These are phyloP conservation scores for Sphenodon punctatus DNA, from an alignment of 2,797 vertebrate species.

Conservation along the genomic window DNA sequence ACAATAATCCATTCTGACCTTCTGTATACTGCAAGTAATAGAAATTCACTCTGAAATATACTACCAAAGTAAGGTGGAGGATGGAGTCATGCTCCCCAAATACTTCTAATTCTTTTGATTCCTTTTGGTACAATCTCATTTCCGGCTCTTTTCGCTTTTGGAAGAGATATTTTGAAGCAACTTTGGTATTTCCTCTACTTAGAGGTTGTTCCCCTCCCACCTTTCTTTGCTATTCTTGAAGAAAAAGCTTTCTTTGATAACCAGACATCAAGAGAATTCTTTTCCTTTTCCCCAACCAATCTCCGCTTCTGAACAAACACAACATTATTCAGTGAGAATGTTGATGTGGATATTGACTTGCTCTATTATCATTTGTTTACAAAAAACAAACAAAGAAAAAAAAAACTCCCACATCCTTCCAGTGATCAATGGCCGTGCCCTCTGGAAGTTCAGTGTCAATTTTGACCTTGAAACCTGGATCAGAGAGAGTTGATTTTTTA, in stretches of 20 bases:
- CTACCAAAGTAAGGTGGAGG: not conserved
- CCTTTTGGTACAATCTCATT: not conserved
- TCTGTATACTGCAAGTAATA: not conserved
- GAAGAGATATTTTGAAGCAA: not conserved
- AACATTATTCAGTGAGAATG: constrained; percentile 8
- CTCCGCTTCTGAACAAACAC: constrained; percentile 9
- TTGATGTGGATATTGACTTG: constrained; percentile 45
- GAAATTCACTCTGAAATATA: too few species aligned
- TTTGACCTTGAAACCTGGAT: constrained; percentile 40
- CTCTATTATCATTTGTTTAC: constrained; percentile 31
- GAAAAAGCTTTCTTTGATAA: not conserved
- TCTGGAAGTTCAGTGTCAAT: constrained; percentile 35
- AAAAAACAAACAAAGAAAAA: constrained; percentile 6
- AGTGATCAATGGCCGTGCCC: constrained; percentile 42
- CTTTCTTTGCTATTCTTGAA: not conserved
- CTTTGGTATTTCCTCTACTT: not conserved
- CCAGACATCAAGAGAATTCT: not conserved
- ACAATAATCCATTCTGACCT: too few species aligned
- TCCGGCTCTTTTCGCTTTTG: not conserved
- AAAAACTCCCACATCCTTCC: not conserved
- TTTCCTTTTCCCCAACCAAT: not conserved
- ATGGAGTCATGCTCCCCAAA: not conserved
- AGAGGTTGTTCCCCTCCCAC: too few species aligned
- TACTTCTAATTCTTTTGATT: not conserved
- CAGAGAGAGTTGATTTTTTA: constrained; percentile 7